phyloP scores from a whole-genome alignment of 2,113 vertebrate genomes.

The Chionodraco myersi region DNA sequence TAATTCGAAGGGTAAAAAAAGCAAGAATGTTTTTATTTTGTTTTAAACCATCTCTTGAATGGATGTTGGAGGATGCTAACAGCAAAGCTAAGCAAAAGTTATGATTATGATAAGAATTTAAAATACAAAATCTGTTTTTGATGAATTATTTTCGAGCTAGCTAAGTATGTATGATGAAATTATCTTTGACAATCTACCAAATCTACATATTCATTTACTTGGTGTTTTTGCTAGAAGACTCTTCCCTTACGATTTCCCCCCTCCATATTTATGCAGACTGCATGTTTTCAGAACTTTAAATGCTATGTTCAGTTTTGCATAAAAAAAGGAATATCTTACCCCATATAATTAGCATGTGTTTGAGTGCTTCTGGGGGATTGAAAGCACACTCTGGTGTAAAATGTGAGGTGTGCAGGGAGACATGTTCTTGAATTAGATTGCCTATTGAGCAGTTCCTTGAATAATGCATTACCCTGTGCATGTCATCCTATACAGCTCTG shows the following conservation, averaged over 20 bases:
- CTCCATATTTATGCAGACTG: constrained; percentile 8
- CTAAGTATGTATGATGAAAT: not conserved
- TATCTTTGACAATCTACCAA: not conserved
- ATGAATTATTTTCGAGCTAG: not conserved
- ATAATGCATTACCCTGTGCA: constrained; percentile 47
- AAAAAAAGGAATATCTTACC: constrained; percentile 33
- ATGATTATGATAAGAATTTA: constrained; percentile 10
- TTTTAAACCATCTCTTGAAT: constrained; percentile 42
- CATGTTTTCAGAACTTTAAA: constrained; percentile 27
- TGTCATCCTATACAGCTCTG: constrained; percentile 13
- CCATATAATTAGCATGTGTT: constrained; percentile 36
- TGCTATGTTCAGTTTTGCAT: constrained; percentile 41
- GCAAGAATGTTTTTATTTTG: constrained; percentile 4
- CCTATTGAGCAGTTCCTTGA: constrained; percentile 54
- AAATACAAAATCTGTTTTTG: constrained; percentile 1
- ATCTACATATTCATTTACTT: constrained; percentile 1
- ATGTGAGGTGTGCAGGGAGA: constrained; percentile 36
- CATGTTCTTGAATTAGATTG: constrained; percentile 43
- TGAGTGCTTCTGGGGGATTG: constrained; percentile 35
- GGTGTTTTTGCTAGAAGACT: not conserved
- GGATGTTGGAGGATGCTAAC: not conserved
- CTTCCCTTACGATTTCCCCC: not conserved
- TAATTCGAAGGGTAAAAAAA: constrained; percentile 21
- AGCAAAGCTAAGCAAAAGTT: not conserved
- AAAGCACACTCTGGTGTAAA: constrained; percentile 17